A percentile compares a stretch with the other conserved stretches of the same genome.
These are phyloP conservation scores for Keiferia lycopersicella DNA, from an alignment of 2,888 invertebrate species.

Conservation along the genomic window DNA sequence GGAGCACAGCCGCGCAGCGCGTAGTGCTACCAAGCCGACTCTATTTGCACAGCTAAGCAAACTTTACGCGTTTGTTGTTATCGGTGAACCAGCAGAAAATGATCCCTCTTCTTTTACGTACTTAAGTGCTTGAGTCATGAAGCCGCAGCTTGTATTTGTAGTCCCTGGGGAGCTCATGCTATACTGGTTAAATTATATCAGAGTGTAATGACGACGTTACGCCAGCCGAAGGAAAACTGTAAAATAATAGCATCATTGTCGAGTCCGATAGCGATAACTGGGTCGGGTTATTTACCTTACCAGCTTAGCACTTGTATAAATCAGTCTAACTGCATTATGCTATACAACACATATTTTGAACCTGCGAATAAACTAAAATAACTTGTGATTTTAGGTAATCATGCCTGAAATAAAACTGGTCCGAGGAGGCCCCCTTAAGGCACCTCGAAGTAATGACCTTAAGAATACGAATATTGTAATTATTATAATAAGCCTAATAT, in stretches of 20 bases:
- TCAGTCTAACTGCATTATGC: conserved; percentile 40
- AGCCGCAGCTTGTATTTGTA: conserved; percentile 40
- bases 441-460: background rate
- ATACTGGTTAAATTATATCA: conserved; percentile 56
- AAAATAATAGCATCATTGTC: conserved; percentile 58
- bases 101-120: conserved; percentile 35
- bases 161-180: conserved; percentile 44
- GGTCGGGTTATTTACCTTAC: conserved; percentile 61
- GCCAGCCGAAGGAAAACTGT: conserved; percentile 53
- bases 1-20: conserved; percentile 53
- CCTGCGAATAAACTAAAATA: background rate
- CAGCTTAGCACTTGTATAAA: conserved; percentile 47
- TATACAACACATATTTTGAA: conserved; percentile 29
- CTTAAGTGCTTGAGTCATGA: conserved; percentile 31
- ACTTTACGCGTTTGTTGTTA: conserved; percentile 64
- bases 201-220: conserved; percentile 62
- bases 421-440: background rate
- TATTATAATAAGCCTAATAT: background rate
- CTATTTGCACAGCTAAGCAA: conserved; percentile 78
- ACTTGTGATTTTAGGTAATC: background rate
- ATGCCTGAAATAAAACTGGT: conserved; percentile 2
- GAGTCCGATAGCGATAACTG: conserved; percentile 49
- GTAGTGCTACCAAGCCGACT: conserved; percentile 65
- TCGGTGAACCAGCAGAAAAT: conserved; percentile 50
- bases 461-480: background rate